Evolutionary conservation across 2,888 invertebrate species (phyloP).

Genomic region (Nomada ferruginata): DNA sequence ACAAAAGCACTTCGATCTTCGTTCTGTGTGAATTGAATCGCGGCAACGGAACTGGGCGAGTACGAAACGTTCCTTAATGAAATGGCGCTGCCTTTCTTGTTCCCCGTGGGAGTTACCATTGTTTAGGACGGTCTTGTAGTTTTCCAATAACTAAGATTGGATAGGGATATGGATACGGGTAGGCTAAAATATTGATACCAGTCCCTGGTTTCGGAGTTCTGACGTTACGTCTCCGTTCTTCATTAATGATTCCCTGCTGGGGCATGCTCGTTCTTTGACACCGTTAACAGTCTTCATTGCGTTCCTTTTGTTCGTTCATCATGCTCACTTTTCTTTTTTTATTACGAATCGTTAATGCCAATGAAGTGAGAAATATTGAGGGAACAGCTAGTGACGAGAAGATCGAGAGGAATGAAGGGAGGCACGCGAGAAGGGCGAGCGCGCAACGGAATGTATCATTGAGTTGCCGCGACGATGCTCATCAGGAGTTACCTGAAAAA

Average conservation of each 20-base stretch:
- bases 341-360: not conserved
- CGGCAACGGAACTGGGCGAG: constrained; percentile 33
- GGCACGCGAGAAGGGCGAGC: constrained; percentile 31
- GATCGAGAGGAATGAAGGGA: constrained; percentile 11
- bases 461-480: constrained; percentile 43
- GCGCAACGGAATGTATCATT: constrained; percentile 51
- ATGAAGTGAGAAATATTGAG: not conserved
- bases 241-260: constrained; percentile 19
- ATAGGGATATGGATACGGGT: constrained; percentile 65
- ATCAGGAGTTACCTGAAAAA: constrained; percentile 57
- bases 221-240: constrained; percentile 36
- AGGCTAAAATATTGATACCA: constrained; percentile 68
- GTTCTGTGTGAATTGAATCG: constrained; percentile 58
- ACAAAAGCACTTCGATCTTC: constrained; percentile 58
- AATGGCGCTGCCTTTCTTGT: constrained; percentile 73
- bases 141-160: constrained; percentile 78
- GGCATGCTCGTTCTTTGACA: constrained; percentile 28
- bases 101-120: constrained; percentile 71
- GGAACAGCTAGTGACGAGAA: not conserved
- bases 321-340: constrained; percentile 17
- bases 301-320: not conserved
- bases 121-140: constrained; percentile 75
- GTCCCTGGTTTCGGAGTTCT: constrained; percentile 8
- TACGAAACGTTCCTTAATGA: constrained; percentile 73
- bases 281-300: constrained; percentile 15